phyloP scores from a whole-genome alignment of 2,797 vertebrate species.

The Oceanodroma leucorhoa region DNA sequence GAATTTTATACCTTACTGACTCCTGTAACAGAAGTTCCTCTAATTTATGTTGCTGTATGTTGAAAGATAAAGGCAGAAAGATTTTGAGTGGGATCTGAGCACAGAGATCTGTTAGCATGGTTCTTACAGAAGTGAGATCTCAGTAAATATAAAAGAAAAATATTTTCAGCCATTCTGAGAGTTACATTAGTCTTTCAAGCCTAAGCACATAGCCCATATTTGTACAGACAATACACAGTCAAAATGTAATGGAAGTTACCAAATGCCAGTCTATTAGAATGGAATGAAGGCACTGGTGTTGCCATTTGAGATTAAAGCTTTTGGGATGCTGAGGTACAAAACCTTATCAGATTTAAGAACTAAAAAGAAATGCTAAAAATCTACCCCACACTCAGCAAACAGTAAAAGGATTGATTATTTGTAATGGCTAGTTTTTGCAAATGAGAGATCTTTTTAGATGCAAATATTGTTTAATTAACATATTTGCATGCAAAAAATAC shows the following conservation, averaged over 20 bases:
- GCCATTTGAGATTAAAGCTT: neutral
- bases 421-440: neutral
- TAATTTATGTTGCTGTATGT: neutral
- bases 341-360: neutral
- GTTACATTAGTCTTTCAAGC: neutral
- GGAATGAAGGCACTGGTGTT: neutral
- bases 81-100: neutral
- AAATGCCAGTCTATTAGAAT: neutral
- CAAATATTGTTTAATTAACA: neutral
- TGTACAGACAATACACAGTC: fast-evolving
- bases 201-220: neutral
- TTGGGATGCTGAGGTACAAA: neutral
- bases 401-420: neutral
- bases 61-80: neutral
- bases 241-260: neutral
- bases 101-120: neutral
- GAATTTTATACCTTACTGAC: neutral
- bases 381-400: neutral
- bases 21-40: neutral
- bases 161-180: neutral
- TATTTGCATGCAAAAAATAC: neutral
- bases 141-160: neutral
- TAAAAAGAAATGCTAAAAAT: neutral
- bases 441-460: neutral
- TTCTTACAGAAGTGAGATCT: neutral